These are phyloP conservation scores for Acrocephalus scirpaceus DNA, from an alignment of 2,797 vertebrate species.

Conservation along the genomic window DNA sequence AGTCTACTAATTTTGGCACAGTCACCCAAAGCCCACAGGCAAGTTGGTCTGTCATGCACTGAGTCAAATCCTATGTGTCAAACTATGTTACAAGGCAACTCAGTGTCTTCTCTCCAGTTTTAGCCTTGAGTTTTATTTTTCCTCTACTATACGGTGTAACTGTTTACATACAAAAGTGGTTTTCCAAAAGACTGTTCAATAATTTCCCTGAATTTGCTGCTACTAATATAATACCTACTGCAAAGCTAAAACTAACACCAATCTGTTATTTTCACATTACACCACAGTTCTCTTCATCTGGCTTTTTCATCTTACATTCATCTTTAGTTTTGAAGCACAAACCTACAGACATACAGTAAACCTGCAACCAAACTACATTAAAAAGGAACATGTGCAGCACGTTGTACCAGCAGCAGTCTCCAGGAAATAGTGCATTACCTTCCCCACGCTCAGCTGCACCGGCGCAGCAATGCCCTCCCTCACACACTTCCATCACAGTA, in stretches of 20 bases:
- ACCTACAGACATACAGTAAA: neutral
- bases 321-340: neutral
- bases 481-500: neutral
- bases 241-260: neutral
- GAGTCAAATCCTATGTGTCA: constrained; percentile 48
- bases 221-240: neutral
- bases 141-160: neutral
- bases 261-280: neutral
- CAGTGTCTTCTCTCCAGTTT: neutral
- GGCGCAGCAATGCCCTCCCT: neutral
- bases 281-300: neutral
- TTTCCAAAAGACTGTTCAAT: neutral
- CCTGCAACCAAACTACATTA: neutral
- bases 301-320: neutral
- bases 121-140: constrained; percentile 13
- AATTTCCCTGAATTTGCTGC: neutral
- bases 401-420: neutral
- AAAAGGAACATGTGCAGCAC: neutral
- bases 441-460: neutral
- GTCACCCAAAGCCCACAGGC: constrained; percentile 3
- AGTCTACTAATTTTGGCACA: constrained; percentile 45
- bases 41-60: neutral
- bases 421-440: neutral
- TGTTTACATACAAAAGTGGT: neutral
- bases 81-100: neutral